These are phyloP conservation scores for Epinephelus coioides DNA, from an alignment of 2,797 vertebrate species.

Conservation along the genomic window DNA sequence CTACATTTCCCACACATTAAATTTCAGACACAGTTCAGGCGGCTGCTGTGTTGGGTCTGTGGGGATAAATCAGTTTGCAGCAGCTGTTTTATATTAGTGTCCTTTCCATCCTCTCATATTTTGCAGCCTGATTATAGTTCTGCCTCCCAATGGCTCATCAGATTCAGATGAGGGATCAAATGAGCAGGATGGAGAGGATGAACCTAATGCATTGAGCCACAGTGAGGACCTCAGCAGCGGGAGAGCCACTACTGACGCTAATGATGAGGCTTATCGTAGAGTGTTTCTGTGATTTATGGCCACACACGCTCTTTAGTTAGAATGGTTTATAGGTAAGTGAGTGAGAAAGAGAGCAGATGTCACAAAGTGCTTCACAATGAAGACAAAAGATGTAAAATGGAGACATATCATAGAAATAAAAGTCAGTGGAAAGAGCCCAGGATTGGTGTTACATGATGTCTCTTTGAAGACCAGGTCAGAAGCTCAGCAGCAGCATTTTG, in stretches of 20 bases:
- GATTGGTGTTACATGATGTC: not conserved
- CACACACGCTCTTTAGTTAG: not conserved
- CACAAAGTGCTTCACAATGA: not conserved
- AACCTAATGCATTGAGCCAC: not conserved
- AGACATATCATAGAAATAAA: not conserved
- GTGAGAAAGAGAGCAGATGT: not conserved
- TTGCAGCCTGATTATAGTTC: not conserved
- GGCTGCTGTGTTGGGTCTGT: not conserved
- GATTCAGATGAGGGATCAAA: conserved; percentile 4
- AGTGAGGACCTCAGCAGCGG: not conserved
- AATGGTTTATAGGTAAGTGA: not conserved
- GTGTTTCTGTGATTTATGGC: conserved; percentile 12
- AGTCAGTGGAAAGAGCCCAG: too few relatives aligned
- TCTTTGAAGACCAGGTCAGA: too few relatives aligned
- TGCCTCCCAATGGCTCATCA: not conserved
- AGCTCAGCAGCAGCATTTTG: not conserved
- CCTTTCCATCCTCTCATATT: not conserved
- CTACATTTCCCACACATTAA: not conserved
- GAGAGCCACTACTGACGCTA: not conserved
- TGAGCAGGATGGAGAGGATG: not conserved
- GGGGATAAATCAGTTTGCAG: not conserved
- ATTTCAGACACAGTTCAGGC: not conserved
- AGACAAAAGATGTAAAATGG: not conserved
- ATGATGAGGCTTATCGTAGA: conserved; percentile 2
- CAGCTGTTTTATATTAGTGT: not conserved